Conservation (phyloP, 2,113 vertebrate genomes). For the Ciconia stormi region DNA sequence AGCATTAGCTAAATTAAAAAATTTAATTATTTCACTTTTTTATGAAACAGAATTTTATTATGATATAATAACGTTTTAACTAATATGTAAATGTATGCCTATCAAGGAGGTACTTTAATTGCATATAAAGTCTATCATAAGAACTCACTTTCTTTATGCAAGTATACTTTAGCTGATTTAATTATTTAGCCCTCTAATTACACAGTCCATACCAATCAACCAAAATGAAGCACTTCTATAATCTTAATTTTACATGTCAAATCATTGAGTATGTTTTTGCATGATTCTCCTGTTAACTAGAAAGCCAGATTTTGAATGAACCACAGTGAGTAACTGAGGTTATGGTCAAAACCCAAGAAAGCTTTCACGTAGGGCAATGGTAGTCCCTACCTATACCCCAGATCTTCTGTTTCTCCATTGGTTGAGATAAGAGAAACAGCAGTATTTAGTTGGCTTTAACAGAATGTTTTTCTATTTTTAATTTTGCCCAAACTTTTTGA, state of each 20-base stretch:
- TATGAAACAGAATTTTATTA: not conserved
- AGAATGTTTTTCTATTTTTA: not conserved
- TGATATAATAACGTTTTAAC: conserved; percentile 43
- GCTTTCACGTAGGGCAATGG: not conserved
- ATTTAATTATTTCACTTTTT: conserved; percentile 29
- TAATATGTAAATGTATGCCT: conserved; percentile 49
- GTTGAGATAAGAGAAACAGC: not conserved
- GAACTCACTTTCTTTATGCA: conserved; percentile 42
- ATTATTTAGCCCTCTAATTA: conserved; percentile 61
- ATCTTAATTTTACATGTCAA: conserved; percentile 49
- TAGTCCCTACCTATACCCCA: not conserved
- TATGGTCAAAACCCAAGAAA: not conserved
- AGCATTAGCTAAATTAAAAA: conserved; percentile 21
- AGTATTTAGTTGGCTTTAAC: not conserved
- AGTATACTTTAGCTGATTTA: conserved; percentile 52
- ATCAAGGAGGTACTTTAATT: conserved; percentile 55
- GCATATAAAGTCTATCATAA: conserved; percentile 33
- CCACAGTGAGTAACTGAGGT: not conserved
- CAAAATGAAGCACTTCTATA: conserved; percentile 48
- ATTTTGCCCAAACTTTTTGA: not conserved
- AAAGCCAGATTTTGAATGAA: not conserved
- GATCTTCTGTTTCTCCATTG: not conserved
- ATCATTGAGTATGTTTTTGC: not conserved
- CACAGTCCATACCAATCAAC: conserved; percentile 55
- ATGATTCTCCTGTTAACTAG: not conserved